Evolutionary conservation across 1,140 invertebrate species (phyloP).

Genomic region (Portunus trituberculatus): DNA sequence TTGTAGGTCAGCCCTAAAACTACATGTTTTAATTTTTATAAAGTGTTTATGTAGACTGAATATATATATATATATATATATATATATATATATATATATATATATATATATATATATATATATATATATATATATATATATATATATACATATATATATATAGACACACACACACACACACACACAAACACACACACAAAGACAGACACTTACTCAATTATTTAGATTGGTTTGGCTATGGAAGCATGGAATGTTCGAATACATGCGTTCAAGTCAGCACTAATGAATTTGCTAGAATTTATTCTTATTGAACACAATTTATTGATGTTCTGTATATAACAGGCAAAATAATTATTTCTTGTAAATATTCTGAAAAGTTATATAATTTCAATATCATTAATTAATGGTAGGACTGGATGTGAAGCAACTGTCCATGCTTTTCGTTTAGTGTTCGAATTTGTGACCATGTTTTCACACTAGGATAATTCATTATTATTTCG

Average conservation of each 20-base stretch:
- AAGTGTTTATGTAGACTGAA: not conserved
- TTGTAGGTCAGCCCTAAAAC: not conserved
- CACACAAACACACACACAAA: not conserved
- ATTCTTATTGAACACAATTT: not conserved
- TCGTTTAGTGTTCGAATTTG: constrained; percentile 5
- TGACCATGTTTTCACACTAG: not conserved
- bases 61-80: no score
- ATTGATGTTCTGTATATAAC: constrained; percentile 31
- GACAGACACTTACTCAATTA: not conserved
- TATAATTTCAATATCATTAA: constrained; percentile 3
- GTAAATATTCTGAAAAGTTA: constrained; percentile 31
- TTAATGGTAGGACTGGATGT: not conserved
- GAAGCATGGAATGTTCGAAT: not conserved
- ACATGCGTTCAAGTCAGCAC: not conserved
- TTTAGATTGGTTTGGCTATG: not conserved
- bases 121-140: no score
- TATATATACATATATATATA: not conserved
- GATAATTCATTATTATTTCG: not conserved
- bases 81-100: no score
- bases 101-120: no score
- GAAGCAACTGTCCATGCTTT: not conserved
- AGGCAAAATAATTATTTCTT: constrained; percentile 33
- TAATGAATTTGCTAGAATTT: not conserved
- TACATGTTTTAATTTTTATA: not conserved
- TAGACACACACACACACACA: not conserved